Evolutionary conservation across 1,140 invertebrate species (phyloP), one percentile per base, ranked within the genome.

Genomic region (Ganaspis sp.): DNA sequence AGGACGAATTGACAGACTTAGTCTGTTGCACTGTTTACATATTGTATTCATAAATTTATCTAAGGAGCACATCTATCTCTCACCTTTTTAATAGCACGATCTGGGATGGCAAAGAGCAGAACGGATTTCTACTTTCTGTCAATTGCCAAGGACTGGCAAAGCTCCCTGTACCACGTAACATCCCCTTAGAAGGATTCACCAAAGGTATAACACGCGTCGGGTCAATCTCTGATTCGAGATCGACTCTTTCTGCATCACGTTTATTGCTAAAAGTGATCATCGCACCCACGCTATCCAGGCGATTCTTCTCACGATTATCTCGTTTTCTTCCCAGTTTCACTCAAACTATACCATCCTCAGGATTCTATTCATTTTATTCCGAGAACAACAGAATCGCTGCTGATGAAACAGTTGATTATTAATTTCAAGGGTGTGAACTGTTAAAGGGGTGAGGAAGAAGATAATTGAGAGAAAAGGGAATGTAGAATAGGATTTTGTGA

Each of bases 221-320:
- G 23, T 64, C 58, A 29, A 64, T 29, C 58, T 11, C 58, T 64
- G 58, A 29, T 29, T 64, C 58, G 58, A 64, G 23, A 64, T 29
- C 12, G 58, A 64, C 26, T 26, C 58, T 64, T 64, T 64, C 21
- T 64, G 23, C 58, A 29, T 64, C 58, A 64, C 58, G 58, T 64
- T 64, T 64, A 34, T 64, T 64, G 58, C 26, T 64, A 29, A 64
- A 64, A 29, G 21, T 64, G 58, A 64, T 64, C 23, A 64, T 54
- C 12, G 58, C 58, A 64, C 26, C 58, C 58, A 64, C 58, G 58
- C 58, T 64, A 64, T 64, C 58, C 23, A 29, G 2, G 58, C 26
- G 58, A 64, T 64, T 64, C 58, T 64, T 64, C 58, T 64, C 58
- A 64, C 58, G 58, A 64, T 64, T 64, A 64, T 64, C 58, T 64